These are phyloP conservation scores for Meloidogyne floridensis DNA, from an alignment of 1,140 invertebrate genomes.

Conservation along the genomic window DNA sequence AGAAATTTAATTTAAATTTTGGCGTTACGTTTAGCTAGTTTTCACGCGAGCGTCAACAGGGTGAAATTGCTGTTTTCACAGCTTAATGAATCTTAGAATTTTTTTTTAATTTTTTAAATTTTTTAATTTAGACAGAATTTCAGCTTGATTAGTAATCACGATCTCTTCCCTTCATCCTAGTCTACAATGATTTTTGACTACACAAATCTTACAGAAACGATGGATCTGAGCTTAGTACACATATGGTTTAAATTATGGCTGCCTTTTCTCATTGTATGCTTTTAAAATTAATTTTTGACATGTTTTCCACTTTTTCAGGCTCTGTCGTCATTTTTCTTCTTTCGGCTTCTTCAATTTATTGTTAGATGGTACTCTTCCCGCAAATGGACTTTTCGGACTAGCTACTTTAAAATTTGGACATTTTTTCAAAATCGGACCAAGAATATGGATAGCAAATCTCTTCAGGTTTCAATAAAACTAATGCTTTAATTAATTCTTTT, in stretches of 20 bases:
- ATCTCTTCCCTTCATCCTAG: background rate
- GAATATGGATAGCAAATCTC: conserved; percentile 26
- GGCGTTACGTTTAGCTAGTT: no score
- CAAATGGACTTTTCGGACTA: conserved; percentile 48
- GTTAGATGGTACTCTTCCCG: conserved; percentile 55
- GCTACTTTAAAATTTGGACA: conserved; percentile 46
- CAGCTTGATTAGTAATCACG: background rate
- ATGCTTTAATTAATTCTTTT: background rate
- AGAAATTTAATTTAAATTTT: no score
- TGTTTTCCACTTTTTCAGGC: conserved; percentile 11
- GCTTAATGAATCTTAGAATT: no score
- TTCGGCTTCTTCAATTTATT: conserved; percentile 39
- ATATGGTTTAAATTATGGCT: background rate
- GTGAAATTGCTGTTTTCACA: no score
- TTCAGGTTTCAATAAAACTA: background rate
- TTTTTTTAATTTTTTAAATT: no score
- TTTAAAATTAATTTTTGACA: conserved; percentile 9
- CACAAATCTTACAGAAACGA: background rate
- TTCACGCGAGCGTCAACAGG: no score
- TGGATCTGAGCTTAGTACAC: background rate
- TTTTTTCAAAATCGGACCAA: conserved; percentile 1
- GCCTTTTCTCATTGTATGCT: background rate
- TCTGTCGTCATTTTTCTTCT: conserved; percentile 46
- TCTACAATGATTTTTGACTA: background rate
- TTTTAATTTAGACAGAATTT: no score